Percentiles rank a stretch among this genome's conserved stretches.
Conservation (phyloP, 30 jellyfish, hydroid and myxozoan species). For the Nemopilema nomurai region DNA sequence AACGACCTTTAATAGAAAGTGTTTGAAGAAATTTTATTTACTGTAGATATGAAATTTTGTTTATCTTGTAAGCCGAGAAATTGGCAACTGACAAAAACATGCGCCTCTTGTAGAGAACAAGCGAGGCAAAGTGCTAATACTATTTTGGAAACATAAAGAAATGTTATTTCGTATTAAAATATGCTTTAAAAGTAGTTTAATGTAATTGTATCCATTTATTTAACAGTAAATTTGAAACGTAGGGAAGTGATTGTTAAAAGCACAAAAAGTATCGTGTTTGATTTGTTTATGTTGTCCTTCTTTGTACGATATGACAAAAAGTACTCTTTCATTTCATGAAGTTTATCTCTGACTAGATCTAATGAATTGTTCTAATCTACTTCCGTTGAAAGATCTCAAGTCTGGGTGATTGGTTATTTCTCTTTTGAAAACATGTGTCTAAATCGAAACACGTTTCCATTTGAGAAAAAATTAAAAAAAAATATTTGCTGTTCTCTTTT, state of each 20-base stretch:
- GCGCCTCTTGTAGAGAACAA: not conserved
- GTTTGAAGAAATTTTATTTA: not conserved
- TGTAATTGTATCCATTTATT: constrained; percentile 27
- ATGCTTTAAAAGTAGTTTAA: constrained; percentile 57
- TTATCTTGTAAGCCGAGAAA: not conserved
- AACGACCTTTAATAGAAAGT: not conserved
- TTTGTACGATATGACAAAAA: too few species aligned
- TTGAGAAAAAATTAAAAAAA: too few species aligned
- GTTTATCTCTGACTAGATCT: too few species aligned
- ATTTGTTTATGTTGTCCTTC: not conserved
- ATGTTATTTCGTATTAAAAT: constrained; percentile 1
- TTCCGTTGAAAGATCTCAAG: too few species aligned
- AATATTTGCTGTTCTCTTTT: too few species aligned
- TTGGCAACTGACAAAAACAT: not conserved
- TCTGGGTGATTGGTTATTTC: too few species aligned
- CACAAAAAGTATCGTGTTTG: not conserved
- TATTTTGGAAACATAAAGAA: constrained; percentile 20
- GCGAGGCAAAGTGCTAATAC: not conserved
- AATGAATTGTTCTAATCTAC: too few species aligned
- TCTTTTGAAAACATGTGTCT: too few species aligned
- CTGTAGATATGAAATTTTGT: not conserved
- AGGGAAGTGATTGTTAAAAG: not conserved
- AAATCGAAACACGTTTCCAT: too few species aligned
- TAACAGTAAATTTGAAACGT: constrained; percentile 12
- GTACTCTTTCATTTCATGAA: too few species aligned